Percentiles rank a stretch among this genome's conserved stretches.
Conservation (phyloP, 1,140 invertebrate species). For the Drosophila teissieri region DNA sequence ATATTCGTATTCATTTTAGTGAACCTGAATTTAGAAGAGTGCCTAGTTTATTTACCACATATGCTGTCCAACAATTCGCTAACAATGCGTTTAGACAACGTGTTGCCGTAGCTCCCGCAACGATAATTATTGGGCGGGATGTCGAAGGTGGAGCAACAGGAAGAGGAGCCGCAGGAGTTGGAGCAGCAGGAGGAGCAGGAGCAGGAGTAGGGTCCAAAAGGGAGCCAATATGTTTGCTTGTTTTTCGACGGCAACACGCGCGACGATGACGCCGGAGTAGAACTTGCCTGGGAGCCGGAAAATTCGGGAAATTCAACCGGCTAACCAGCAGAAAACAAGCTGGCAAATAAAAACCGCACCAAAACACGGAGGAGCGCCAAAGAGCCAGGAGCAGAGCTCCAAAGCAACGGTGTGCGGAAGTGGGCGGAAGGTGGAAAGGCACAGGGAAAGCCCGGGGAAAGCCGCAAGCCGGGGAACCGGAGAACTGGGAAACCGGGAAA, state of each 20-base stretch:
- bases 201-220: conserved; percentile 6
- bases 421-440: not conserved
- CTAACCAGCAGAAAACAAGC: conserved; percentile 81
- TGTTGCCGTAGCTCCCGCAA: conserved; percentile 23
- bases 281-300: conserved; percentile 31
- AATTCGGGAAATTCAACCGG: conserved; percentile 71
- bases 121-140: conserved; percentile 23
- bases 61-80: conserved; percentile 11
- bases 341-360: conserved; percentile 75
- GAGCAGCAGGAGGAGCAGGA: not conserved
- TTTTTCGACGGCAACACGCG: conserved; percentile 69
- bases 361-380: conserved; percentile 14
- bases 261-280: conserved; percentile 16
- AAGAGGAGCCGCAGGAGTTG: not conserved
- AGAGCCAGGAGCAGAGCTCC: not conserved
- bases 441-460: no score
- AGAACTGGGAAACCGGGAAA: no score
- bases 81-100: conserved; percentile 73
- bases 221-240: conserved; percentile 64
- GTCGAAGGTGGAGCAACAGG: not conserved
- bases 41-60: conserved; percentile 3
- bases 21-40: not conserved
- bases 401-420: not conserved
- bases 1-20: no score
- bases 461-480: not conserved